phyloP scores from a whole-genome alignment of 2,888 invertebrate genomes.

The Caenorhabditis virilis region DNA sequence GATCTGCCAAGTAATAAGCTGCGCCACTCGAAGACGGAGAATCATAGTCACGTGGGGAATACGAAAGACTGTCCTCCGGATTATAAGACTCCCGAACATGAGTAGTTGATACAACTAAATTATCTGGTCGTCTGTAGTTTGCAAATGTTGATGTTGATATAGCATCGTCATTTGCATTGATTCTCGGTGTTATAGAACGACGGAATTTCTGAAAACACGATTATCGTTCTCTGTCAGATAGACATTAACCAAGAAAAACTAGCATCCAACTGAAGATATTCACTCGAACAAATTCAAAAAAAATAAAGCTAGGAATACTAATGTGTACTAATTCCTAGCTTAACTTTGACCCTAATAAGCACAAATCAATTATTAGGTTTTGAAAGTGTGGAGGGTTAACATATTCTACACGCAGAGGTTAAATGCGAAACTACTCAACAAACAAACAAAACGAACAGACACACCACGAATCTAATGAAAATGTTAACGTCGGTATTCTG shows the following conservation, averaged over 20 bases:
- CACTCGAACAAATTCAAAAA: neutral
- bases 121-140: slow-evolving; percentile 23
- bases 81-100: neutral
- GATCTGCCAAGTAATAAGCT: slow-evolving; percentile 46
- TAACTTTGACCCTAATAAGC: too few species aligned
- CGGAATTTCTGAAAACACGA: slow-evolving; percentile 29
- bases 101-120: slow-evolving; percentile 18
- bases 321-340: too few species aligned
- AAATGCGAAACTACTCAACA: too few species aligned
- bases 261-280: neutral
- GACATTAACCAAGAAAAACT: slow-evolving; percentile 1
- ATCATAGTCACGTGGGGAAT: slow-evolving; percentile 23
- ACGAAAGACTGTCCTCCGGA: slow-evolving; percentile 15
- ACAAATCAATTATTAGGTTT: too few species aligned
- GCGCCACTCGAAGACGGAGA: slow-evolving; percentile 28
- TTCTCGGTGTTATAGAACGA: slow-evolving; percentile 26
- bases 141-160: slow-evolving; percentile 20
- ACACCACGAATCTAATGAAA: too few species aligned
- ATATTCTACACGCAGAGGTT: too few species aligned
- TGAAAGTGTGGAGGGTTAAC: too few species aligned
- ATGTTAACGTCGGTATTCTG: too few species aligned
- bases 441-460: too few species aligned
- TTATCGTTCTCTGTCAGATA: neutral
- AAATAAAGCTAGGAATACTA: too few species aligned
- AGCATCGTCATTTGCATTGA: slow-evolving; percentile 29